Base-by-base conservation (phyloP, 1,140 invertebrate genomes). In the Bilobella aurantiaca region DNA sequence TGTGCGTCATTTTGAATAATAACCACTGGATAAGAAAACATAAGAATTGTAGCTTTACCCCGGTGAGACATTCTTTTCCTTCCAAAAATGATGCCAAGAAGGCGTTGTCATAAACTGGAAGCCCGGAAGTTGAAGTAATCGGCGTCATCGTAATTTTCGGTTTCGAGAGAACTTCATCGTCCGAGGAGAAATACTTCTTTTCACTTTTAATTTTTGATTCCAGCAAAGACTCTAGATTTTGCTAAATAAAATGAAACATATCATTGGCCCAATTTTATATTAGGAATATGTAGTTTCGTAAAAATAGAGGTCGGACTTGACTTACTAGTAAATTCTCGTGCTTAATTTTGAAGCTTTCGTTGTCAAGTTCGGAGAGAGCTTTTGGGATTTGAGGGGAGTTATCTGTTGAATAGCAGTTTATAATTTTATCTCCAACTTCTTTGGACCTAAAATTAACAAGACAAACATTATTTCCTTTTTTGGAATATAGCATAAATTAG, bases 11-110 rank as follows among this genome's bases (percentile, higher is more conserved):
- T n/a, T n/a, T n/a, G n/a, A n/a, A n/a, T n/a, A n/a, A 23, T 42
- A 66, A 53, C 65, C 28, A 64, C 1, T 67, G 32, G 29, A 12
- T 21, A 63, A 64, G 23, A 25, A 42, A 29, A 14, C 8, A 16
- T 18, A 29, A 12, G 8, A 59, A 12, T 59, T 25, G 8, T 21
- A 53, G 21, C 79, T 82, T 82, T 79, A 89, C 88, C 70, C 90
- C 90, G 76, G 85, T 82, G 3, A 92, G 77, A 75, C 91, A 95
- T 74, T 89, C 85, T 67, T 89, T 86, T 28, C 91, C 91, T 62
- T 83, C 85, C 0, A 96, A 77, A 73, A 96, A 92, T 28, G 84
- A 87, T 65, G 85, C 76, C 0, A 88, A 82, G 1, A 86, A 82
- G 63, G 82, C 83, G 25, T 82, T 80, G 77, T 88, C 86, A 0